phyloP scores from a whole-genome alignment of 2,797 vertebrate genomes.

The Ciconia nigra region DNA sequence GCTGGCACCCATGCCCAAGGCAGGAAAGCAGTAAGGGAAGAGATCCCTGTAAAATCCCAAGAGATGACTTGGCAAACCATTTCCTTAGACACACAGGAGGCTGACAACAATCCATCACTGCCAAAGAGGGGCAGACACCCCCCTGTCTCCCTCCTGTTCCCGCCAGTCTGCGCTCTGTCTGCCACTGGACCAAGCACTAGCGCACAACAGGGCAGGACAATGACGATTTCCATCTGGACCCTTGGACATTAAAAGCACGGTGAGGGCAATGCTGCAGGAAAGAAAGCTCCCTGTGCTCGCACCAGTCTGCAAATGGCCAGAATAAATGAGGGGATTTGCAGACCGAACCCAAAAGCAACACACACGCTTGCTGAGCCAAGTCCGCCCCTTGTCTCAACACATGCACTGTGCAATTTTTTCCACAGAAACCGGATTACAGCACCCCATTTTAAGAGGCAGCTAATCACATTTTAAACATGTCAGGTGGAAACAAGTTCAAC shows the following conservation, averaged over 20 bases:
- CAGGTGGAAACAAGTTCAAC: neutral
- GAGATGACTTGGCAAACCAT: neutral
- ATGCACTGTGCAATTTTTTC: neutral
- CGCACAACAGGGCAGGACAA: neutral
- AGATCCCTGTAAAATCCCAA: neutral
- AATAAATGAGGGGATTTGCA: neutral
- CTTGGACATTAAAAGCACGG: fast-evolving
- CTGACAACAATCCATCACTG: neutral
- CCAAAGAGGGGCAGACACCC: neutral
- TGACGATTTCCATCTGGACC: fast-evolving
- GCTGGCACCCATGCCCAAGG: neutral
- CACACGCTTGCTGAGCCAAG: neutral
- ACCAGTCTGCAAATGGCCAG: neutral
- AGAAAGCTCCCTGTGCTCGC: neutral
- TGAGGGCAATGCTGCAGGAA: fast-evolving
- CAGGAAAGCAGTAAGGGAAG: neutral
- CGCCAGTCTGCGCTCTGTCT: neutral
- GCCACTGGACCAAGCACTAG: fast-evolving
- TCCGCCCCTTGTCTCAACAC: neutral
- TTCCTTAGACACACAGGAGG: neutral
- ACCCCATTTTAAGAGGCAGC: neutral
- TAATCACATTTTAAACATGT: neutral
- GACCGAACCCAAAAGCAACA: neutral
- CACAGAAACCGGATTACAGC: neutral
- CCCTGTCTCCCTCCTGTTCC: neutral